These are phyloP conservation scores for Tetramorium parvispinum DNA, from an alignment of 1,140 invertebrate species.

Conservation along the genomic window DNA sequence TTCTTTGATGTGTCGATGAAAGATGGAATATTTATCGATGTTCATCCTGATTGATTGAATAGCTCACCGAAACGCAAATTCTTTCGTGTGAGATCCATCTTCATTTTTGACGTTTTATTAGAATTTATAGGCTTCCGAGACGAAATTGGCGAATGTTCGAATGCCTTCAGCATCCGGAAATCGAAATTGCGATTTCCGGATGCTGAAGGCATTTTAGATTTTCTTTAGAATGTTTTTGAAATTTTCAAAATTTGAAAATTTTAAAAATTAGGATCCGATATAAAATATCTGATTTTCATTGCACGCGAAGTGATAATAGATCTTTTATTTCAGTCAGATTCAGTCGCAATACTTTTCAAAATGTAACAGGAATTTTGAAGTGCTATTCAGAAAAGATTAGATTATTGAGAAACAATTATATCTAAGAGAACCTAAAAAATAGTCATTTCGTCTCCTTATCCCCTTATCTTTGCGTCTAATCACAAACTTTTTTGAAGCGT, in stretches of 20 bases:
- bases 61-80: background rate
- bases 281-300: background rate
- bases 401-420: background rate
- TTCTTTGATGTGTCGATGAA: background rate
- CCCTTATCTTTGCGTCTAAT: background rate
- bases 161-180: no score
- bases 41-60: background rate
- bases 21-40: background rate
- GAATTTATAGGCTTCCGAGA: background rate
- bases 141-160: background rate
- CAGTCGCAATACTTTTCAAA: background rate
- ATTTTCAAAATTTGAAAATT: background rate
- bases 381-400: background rate
- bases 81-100: background rate
- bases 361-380: background rate
- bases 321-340: background rate
- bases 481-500: background rate
- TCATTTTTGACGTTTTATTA: background rate
- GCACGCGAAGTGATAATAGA: no score
- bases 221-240: no score
- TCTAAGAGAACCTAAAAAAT: background rate
- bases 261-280: background rate
- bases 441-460: background rate
- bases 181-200: no score
- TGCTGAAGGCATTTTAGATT: background rate